phyloP scores from a whole-genome alignment of 2,113 vertebrate species.

The Chionis minor region DNA sequence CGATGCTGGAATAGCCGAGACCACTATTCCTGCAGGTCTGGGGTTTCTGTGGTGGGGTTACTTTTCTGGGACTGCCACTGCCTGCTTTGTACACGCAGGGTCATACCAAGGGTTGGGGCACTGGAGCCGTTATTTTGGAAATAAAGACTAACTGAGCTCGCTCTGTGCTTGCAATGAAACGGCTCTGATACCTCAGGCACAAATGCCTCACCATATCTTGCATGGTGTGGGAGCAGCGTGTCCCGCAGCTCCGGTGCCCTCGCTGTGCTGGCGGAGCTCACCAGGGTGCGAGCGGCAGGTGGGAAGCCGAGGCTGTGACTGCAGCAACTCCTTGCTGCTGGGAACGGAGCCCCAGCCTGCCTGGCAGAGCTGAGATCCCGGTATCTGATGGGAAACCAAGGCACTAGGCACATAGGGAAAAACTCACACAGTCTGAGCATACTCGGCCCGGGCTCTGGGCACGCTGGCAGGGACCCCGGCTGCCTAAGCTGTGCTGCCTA shows the following conservation, averaged over 20 bases:
- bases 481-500: not conserved
- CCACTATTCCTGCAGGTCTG: fast-evolving
- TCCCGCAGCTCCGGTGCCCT: not conserved
- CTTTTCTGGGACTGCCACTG: not conserved
- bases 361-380: not conserved
- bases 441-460: not conserved
- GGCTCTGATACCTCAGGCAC: not conserved
- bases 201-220: fast-evolving
- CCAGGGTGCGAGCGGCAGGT: fast-evolving
- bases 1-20: not conserved
- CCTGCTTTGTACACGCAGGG: not conserved
- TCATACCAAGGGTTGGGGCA: not conserved
- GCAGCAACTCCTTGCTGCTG: not conserved
- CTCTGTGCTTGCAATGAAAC: not conserved
- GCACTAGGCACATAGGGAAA: not conserved
- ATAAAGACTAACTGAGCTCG: not conserved
- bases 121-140: not conserved
- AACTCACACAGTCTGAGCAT: fast-evolving
- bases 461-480: not conserved
- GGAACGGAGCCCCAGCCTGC: not conserved
- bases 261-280: not conserved
- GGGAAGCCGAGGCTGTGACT: not conserved
- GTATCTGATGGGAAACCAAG: not conserved
- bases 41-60: not conserved
- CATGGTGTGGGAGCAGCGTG: fast-evolving